phyloP scores from a whole-genome alignment of 2,797 vertebrate genomes.

The Notolabrus celidotus region DNA sequence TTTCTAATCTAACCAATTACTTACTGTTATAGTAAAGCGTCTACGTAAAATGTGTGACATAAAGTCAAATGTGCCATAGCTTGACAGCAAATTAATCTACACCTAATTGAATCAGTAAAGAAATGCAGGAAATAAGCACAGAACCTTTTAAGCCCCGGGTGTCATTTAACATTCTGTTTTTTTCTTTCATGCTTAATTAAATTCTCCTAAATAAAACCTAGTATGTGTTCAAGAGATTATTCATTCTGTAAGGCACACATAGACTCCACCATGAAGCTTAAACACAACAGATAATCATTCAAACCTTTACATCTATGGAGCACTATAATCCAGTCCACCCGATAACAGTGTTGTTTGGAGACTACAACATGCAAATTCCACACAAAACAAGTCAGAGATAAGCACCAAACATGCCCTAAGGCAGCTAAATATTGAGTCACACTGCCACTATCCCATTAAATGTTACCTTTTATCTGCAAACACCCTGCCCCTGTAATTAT shows the following conservation, averaged over 20 bases:
- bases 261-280: constrained; percentile 2
- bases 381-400: constrained; percentile 55
- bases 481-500: constrained; percentile 17
- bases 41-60: background rate
- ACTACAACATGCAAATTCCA: constrained; percentile 46
- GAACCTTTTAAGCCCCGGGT: background rate
- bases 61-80: background rate
- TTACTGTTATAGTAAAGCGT: background rate
- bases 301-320: constrained; percentile 20
- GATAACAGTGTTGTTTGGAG: constrained; percentile 34
- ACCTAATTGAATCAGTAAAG: background rate
- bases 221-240: background rate
- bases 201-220: background rate
- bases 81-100: background rate
- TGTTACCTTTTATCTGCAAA: constrained; percentile 57
- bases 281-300: constrained; percentile 28
- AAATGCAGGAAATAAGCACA: constrained; percentile 1
- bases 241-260: background rate
- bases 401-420: constrained; percentile 38
- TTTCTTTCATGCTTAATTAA: background rate
- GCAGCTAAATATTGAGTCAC: constrained; percentile 49
- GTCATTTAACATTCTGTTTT: constrained; percentile 13
- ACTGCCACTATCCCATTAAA: constrained; percentile 55
- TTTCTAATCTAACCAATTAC: too few relatives aligned
- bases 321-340: constrained; percentile 18